Conservation (phyloP, 2,888 invertebrate species). For the Euzetes globulus region DNA sequence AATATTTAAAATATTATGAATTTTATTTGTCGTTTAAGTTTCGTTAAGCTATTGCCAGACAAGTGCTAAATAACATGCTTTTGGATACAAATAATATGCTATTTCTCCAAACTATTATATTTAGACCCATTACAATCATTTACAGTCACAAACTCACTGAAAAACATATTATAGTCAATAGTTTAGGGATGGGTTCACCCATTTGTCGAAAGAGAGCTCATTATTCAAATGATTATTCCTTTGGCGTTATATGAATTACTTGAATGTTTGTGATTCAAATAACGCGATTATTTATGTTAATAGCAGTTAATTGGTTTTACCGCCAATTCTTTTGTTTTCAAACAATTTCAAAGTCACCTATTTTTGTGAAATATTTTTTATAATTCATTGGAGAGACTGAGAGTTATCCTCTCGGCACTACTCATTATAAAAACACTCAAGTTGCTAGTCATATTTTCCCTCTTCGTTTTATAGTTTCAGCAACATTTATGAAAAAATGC, state of each 20-base stretch:
- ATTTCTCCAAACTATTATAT: neutral
- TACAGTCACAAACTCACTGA: neutral
- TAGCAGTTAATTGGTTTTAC: neutral
- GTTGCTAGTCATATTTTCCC: no score
- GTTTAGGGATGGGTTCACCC: conserved; percentile 15
- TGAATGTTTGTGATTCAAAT: neutral
- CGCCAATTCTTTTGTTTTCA: neutral
- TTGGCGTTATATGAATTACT: neutral
- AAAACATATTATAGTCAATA: neutral
- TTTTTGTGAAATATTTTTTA: neutral
- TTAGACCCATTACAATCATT: neutral
- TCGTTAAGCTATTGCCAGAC: neutral
- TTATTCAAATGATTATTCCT: conserved; percentile 14
- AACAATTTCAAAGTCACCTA: neutral
- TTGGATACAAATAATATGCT: neutral
- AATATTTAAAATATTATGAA: neutral
- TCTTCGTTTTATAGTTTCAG: no score
- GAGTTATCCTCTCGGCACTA: no score
- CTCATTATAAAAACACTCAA: no score
- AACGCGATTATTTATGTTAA: neutral
- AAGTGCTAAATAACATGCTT: neutral
- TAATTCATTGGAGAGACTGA: neutral
- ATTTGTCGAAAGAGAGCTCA: neutral
- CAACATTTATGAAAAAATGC: no score
- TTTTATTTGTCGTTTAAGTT: neutral